These are phyloP conservation scores for Scleropages formosus DNA, from an alignment of 2,797 vertebrate species.

Conservation along the genomic window DNA sequence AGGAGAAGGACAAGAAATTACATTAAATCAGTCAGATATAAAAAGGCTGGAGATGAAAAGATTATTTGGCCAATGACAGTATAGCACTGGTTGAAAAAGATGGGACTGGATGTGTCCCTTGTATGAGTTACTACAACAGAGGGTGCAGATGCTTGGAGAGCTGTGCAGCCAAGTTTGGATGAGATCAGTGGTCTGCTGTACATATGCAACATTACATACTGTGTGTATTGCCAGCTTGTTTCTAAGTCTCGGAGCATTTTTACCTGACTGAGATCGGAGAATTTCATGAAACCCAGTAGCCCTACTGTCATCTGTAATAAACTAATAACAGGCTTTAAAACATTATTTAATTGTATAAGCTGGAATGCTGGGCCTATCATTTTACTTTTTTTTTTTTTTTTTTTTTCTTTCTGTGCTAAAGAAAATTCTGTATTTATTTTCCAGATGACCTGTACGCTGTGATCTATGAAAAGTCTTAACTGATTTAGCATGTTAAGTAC, in stretches of 20 bases:
- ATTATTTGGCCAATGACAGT: no score
- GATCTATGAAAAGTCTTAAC: slow-evolving; percentile 34
- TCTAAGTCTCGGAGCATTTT: no score
- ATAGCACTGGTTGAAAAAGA: no score
- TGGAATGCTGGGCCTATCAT: slow-evolving; percentile 27
- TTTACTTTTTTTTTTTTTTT: slow-evolving; percentile 46
- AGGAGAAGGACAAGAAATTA: no score
- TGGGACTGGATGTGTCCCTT: not conserved
- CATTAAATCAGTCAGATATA: not conserved
- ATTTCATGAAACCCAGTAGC: no score
- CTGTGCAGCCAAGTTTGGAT: no score
- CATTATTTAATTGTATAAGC: slow-evolving; percentile 26
- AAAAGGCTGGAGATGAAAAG: no score
- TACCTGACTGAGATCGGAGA: no score
- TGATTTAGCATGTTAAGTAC: slow-evolving; percentile 40
- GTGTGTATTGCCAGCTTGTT: no score
- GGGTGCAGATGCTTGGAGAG: not conserved
- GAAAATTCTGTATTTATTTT: slow-evolving; percentile 32
- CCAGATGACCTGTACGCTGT: slow-evolving; percentile 32
- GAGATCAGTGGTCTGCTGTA: not conserved
- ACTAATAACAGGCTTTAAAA: slow-evolving; percentile 34
- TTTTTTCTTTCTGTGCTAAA: slow-evolving; percentile 37
- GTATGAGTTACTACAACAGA: not conserved
- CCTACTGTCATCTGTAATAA: not conserved
- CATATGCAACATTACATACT: no score